Evolutionary conservation across 2,797 vertebrate genomes (phyloP).

Genomic region (Cyprinodon diabolis): DNA sequence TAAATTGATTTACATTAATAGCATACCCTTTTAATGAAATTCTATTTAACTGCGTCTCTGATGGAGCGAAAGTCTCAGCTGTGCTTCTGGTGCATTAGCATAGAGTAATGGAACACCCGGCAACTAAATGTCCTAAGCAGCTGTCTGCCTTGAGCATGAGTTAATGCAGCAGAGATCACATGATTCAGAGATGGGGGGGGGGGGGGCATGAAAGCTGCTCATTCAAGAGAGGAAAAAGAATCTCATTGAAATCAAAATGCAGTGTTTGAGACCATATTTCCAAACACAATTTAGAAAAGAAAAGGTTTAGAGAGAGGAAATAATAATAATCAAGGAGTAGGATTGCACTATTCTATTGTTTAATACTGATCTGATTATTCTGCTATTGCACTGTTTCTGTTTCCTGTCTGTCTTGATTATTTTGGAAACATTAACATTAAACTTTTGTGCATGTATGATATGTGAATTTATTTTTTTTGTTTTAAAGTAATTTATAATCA

Average conservation of each 20-base stretch:
- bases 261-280: not conserved
- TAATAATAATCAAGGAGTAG: not conserved
- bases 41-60: not conserved
- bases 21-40: not conserved
- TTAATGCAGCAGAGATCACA: conserved; percentile 3
- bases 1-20: not conserved
- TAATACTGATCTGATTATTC: not conserved
- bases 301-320: not conserved
- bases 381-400: not conserved
- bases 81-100: conserved; percentile 1
- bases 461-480: not conserved
- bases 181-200: not conserved
- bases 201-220: not conserved
- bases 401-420: not conserved
- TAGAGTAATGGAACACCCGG: conserved; percentile 6
- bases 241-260: not conserved
- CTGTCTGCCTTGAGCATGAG: conserved; percentile 7
- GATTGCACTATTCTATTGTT: not conserved
- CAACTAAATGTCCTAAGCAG: conserved; percentile 8
- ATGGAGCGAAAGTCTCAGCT: not conserved
- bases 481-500: not conserved
- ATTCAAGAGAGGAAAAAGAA: not conserved
- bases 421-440: not conserved
- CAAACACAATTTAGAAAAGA: not conserved
- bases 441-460: too few relatives aligned